Evolutionary conservation across 1,140 invertebrate genomes (phyloP).

Genomic region (Drosophila nigromelanica): DNA sequence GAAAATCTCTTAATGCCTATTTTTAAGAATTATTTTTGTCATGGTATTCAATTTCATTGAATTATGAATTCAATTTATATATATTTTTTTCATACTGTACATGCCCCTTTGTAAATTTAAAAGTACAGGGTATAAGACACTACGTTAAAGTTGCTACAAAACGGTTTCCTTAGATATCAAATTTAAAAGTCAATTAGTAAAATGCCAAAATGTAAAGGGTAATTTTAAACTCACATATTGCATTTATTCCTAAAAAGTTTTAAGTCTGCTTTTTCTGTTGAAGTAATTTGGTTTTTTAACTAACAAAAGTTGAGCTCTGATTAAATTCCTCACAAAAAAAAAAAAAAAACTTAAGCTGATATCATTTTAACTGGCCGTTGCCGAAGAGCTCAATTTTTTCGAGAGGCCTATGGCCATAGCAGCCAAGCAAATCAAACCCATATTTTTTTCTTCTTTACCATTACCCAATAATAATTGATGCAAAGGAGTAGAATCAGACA

Average conservation of each 20-base stretch:
- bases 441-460: not conserved
- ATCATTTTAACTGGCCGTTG: not conserved
- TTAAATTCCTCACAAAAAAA: not conserved
- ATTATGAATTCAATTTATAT: not conserved
- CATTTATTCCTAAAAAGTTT: not conserved
- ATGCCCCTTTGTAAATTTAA: not conserved
- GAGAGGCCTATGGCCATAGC: too few relatives aligned
- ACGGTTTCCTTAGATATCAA: not conserved
- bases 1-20: too few relatives aligned
- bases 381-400: conserved; percentile 41
- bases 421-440: conserved; percentile 1
- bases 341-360: too few relatives aligned
- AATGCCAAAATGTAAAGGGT: not conserved
- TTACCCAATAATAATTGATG: not conserved
- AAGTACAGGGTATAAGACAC: not conserved
- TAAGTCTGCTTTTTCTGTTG: not conserved
- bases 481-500: not conserved
- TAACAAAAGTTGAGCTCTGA: not conserved
- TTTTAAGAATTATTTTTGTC: too few relatives aligned
- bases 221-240: not conserved
- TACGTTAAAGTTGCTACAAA: not conserved
- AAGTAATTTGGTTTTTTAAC: not conserved
- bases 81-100: too few relatives aligned
- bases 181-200: conserved; percentile 7
- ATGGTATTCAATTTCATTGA: too few relatives aligned